phyloP scores from a whole-genome alignment of 2,888 invertebrate species.

The Phytoseiulus persimilis region DNA sequence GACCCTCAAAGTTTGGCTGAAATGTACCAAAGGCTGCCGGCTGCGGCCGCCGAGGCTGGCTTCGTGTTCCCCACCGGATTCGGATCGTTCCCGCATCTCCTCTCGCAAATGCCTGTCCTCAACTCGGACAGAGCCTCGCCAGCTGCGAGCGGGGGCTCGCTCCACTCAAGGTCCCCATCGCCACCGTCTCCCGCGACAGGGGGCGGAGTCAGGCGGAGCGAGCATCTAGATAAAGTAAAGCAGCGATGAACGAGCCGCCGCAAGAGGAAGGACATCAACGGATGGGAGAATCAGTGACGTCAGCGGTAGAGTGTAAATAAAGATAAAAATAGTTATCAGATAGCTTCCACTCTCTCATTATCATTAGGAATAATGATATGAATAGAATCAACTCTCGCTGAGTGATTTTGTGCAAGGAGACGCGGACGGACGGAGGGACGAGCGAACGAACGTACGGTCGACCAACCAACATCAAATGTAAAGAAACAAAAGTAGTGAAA shows the following conservation, averaged over 20 bases:
- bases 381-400: neutral
- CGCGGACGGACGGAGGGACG: too few species aligned
- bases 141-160: slow-evolving; percentile 36
- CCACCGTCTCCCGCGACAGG: slow-evolving; percentile 11
- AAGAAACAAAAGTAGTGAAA: neutral
- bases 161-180: slow-evolving; percentile 26
- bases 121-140: slow-evolving; percentile 19
- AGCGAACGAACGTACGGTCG: neutral
- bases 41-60: slow-evolving; percentile 5
- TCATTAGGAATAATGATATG: neutral
- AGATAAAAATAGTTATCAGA: neutral
- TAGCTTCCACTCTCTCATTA: neutral
- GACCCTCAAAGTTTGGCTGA: slow-evolving; percentile 48
- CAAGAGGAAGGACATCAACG: neutral
- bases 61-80: slow-evolving; percentile 9
- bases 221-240: neutral
- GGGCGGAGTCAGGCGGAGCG: neutral
- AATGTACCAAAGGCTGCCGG: slow-evolving; percentile 32
- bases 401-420: neutral
- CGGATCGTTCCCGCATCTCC: slow-evolving; percentile 21
- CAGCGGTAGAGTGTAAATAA: neutral
- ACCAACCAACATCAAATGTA: neutral
- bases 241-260: neutral
- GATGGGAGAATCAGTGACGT: neutral
- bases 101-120: slow-evolving; percentile 30